phyloP scores from a whole-genome alignment of 1,140 invertebrate species.

The Solenopsis fugax region DNA sequence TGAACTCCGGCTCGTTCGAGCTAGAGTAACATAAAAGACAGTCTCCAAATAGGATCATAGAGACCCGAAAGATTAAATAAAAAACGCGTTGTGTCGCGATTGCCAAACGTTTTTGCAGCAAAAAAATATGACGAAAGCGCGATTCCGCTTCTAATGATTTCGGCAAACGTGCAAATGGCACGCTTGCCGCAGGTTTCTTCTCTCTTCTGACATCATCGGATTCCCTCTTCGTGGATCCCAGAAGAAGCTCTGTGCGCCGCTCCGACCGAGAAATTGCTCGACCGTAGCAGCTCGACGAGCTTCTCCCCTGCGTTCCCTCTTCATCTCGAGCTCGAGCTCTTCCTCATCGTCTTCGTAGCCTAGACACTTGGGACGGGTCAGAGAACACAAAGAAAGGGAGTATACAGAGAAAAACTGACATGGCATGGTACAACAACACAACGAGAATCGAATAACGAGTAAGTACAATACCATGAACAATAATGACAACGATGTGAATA shows the following conservation, averaged over 20 bases:
- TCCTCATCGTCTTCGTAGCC: constrained; percentile 66
- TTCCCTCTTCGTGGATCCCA: background rate
- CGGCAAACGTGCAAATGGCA: constrained; percentile 73
- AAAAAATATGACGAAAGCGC: constrained; percentile 65
- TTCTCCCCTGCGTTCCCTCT: constrained; percentile 49
- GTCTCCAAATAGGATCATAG: background rate
- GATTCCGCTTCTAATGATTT: background rate
- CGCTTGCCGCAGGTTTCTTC: constrained; percentile 67
- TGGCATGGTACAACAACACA: constrained; percentile 78
- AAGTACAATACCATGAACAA: constrained; percentile 79
- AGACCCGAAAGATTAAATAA: background rate
- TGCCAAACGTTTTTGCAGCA: constrained; percentile 30
- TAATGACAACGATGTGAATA: constrained; percentile 74
- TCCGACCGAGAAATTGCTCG: constrained; percentile 84
- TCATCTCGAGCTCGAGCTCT: constrained; percentile 56
- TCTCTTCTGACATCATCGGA: constrained; percentile 53
- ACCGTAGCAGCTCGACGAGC: constrained; percentile 71
- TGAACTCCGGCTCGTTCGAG: constrained; percentile 2
- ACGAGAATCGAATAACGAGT: constrained; percentile 79
- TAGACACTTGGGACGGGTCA: constrained; percentile 81
- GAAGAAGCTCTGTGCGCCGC: background rate
- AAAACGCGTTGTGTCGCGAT: constrained; percentile 25
- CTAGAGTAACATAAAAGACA: background rate
- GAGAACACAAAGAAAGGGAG: constrained; percentile 73
- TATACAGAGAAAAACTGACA: constrained; percentile 73